Evolutionary conservation across 2,797 vertebrate species (phyloP), one percentile per base, ranked within the genome.

Genomic region (Oreonectes daqikongensis): DNA sequence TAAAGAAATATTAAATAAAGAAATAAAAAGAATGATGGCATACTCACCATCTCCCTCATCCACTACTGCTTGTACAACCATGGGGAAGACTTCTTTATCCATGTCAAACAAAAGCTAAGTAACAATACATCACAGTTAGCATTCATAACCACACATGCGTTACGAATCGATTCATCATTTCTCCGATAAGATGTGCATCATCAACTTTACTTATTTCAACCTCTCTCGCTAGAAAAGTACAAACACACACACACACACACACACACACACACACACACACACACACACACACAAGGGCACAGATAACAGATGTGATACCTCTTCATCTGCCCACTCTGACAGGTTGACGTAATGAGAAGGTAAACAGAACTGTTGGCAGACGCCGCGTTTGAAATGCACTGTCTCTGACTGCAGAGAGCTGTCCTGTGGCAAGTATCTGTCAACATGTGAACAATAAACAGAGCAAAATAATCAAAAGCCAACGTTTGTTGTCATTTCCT

Each of bases 311-410:
- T 46, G 50, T 30, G 53, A 79, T 82, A 97, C 98, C 96, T 99
- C 98, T 0, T 99, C 98, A 9, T 99, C 97, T 0, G 94, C 93
- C 98, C 98, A 99, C 78, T 98, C 94, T 0, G 96, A 96, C 63
- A 97, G 95, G 89, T 98, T 97, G 69, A 99, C 93, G 0, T 95
- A 96, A 86, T 99, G 97, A 10, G 98, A 98, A 26, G 97, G 96
- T 84, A 99, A 89, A 59, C 95, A 97, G 93, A 99, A 99, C 90
- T 98, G 97, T 90, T 99, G 98, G 86, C 94, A 95, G 69, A 98
- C 96, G 0, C 98, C 98, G 8, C 95, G 89, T 90, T 97, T 98
- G 84, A 96, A 99, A 87, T 95, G 95, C 79, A 98, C 95, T 0
- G 96, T 99, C 91, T 99, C 98, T 0, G 98, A 99, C 90, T 99